Base-by-base conservation (phyloP, 2,888 invertebrate species). In the Drymonia ruficornis region DNA sequence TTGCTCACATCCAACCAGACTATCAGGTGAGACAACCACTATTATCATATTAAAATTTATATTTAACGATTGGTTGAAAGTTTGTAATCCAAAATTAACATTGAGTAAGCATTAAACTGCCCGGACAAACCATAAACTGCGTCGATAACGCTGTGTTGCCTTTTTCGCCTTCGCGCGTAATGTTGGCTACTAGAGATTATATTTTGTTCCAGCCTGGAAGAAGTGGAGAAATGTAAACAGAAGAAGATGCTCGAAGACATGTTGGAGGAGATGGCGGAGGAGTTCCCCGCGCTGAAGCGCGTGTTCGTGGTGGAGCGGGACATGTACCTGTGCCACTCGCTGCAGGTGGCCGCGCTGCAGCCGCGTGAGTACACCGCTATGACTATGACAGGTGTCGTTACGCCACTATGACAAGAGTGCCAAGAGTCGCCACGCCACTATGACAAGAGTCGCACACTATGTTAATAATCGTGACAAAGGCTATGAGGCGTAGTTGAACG, bases 221-320 rank as follows among this genome's bases (percentile, higher is more conserved):
- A 99, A 80, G 97, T 99, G 7, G 99, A 99, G 87, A 96, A 96
- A 67, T 99, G 97, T 80, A 99, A 99, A 84, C 95, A 97, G 78
- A 95, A 96, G 66, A 98, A 98, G 86, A 94, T 98, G 83, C 83
- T 99, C 15, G 98, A 99, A 73, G 97, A 98, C 78, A 94, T 99
- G 89, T 91, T 99, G 76, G 95, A 96, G 44, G 98, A 99, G 83
- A 96, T 99, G 96, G 96, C 98, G 1, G 98, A 96, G 47, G 97
- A 99, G 83, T 99, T 97, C 86, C 99, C 99, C 0, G 96, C 96
- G 2, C 93, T 99, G 52, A 96, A 96, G 58, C 95, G 96, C 70
- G 99, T 99, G 31, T 98, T 99, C 86, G 96, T 99, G 0, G 95
- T 96, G 31, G 99, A 99, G 86, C 93, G 99, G 40, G 99, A 99